These are phyloP conservation scores for Dolichotis patagonum DNA, from an alignment of 2,113 vertebrate species.

Conservation along the genomic window DNA sequence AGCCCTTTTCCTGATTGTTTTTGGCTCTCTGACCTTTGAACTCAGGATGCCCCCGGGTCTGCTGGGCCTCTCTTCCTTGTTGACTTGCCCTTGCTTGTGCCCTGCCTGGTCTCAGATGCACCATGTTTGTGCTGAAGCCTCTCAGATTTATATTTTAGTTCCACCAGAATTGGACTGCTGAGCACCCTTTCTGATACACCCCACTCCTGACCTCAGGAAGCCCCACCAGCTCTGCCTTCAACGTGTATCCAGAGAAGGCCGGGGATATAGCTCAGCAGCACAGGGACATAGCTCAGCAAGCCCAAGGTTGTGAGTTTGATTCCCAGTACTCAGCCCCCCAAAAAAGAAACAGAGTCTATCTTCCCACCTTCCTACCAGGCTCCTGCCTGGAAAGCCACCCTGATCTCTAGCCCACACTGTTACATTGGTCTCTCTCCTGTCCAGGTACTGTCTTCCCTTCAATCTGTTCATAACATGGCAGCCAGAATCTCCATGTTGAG, in stretches of 20 bases:
- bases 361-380: neutral
- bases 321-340: no score
- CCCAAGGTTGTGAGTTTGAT: no score
- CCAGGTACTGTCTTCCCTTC: neutral
- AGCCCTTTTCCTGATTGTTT: neutral
- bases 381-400: neutral
- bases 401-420: no score
- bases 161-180: no score
- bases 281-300: no score
- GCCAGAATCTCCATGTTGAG: neutral
- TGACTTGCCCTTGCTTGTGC: accelerated
- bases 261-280: no score
- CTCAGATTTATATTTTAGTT: neutral
- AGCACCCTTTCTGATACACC: neutral
- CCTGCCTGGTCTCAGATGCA: neutral
- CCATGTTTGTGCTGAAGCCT: no score
- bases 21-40: neutral
- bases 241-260: neutral
- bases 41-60: neutral
- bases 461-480: neutral
- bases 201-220: neutral
- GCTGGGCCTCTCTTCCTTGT: neutral
- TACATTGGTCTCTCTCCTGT: no score
- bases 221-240: neutral
- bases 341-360: neutral